Evolutionary conservation across 2,888 invertebrate genomes (phyloP).

Genomic region (Cerceris ruficornis): DNA sequence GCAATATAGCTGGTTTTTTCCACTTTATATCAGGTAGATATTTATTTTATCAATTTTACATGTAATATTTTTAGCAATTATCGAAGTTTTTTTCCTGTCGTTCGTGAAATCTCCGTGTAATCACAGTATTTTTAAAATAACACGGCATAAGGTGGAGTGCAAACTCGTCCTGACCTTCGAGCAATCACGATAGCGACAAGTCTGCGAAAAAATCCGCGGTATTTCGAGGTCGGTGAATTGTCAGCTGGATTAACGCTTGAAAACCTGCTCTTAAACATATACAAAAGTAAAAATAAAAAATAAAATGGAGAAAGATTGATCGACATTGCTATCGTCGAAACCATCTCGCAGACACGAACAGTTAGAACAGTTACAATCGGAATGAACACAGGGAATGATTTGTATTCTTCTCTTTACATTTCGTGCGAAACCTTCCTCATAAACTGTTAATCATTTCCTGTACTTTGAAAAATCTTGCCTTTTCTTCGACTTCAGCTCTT

Average conservation of each 20-base stretch:
- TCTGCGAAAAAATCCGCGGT: slow-evolving; percentile 35
- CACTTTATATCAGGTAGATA: background rate
- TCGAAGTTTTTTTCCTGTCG: slow-evolving; percentile 2
- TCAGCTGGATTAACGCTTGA: slow-evolving; percentile 1
- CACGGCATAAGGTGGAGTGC: slow-evolving; percentile 19
- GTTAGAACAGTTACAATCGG: no score
- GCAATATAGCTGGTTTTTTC: background rate
- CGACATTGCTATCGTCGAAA: background rate
- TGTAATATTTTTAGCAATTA: no score
- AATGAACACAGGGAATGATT: no score
- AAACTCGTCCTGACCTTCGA: slow-evolving; percentile 46
- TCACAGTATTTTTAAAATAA: slow-evolving; percentile 26
- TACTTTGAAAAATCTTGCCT: no score
- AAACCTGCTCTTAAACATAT: background rate
- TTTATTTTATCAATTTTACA: no score
- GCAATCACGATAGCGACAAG: slow-evolving; percentile 56
- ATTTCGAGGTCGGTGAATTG: slow-evolving; percentile 50
- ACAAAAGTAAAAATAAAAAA: background rate
- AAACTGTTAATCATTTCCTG: no score
- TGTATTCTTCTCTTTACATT: no score
- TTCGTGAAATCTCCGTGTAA: slow-evolving; percentile 38
- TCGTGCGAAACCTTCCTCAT: no score
- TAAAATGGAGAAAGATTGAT: background rate
- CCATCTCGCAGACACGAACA: no score
- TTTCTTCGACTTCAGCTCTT: no score